Evolutionary conservation across 2,797 vertebrate genomes (phyloP), one percentile per base, ranked within the genome.

Genomic region (Gymnocypris eckloni): DNA sequence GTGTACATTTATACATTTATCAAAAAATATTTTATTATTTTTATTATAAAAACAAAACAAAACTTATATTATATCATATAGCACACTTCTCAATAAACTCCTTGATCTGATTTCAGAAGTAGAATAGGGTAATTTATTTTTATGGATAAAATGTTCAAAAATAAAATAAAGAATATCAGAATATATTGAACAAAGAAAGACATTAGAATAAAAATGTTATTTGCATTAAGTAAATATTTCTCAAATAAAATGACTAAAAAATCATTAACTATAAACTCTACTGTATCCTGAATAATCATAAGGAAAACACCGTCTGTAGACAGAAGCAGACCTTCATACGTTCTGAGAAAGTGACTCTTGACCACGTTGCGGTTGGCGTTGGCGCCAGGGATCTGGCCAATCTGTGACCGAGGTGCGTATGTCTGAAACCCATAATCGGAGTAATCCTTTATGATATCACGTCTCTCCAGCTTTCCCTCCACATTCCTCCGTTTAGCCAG

Each of bases 281-380:
- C 37, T 25, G 7, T 61, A 41, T 43, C 22, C 37, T 18, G 13
- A 13, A 15, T 7, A 22, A 7, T 33, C 6, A 45, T 20, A 18
- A 48, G 18, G 15, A 61, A 76, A 76, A 25, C 43, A 10, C 12
- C 12, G 10, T 25, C n/a, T 85, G 37, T n/a, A n/a, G 25, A 56
- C 54, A 61, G 39, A 76, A 25, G 64, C 89, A 61, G 20, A 99
- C 98, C 98, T 94, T 96, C 91, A 85, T 96, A 97, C 2, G 96
- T 97, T 87, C 94, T 91, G 77, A 97, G 94, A 93, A 95, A 96
- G 76, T 82, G 86, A 89, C 92, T 97, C 91, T 93, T 94, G 43
- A 95, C 94, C 0, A 92, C 70, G 15, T 89, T 92, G 72, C 77
- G 79, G 45, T 92, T 87, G 18, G 92, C 91, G 64, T 86, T 91